phyloP scores from a whole-genome alignment of 2,888 invertebrate genomes.

The Gortyna flavago region DNA sequence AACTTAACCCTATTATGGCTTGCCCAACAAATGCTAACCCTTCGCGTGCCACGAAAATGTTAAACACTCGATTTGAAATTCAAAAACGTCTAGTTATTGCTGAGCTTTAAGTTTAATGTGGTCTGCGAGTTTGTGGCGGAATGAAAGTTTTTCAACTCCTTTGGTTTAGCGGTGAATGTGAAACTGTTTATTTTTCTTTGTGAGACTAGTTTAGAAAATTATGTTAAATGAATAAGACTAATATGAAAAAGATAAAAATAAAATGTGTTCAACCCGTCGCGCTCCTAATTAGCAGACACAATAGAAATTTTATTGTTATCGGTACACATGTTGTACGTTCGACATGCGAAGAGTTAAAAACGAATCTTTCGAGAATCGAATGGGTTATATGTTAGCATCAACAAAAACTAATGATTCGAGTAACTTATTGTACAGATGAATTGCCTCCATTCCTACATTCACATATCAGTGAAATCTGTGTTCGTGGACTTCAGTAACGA shows the following conservation, averaged over 20 bases:
- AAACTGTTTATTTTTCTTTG: constrained; percentile 4
- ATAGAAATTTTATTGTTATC: no score
- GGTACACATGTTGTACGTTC: no score
- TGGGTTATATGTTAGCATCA: background rate
- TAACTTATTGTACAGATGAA: background rate
- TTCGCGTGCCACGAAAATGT: constrained; percentile 74
- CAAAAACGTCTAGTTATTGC: constrained; percentile 78
- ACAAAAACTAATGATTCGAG: background rate
- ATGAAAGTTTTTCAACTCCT: constrained; percentile 41
- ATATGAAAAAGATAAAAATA: no score
- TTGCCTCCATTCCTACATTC: no score
- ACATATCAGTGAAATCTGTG: no score
- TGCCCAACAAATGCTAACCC: constrained; percentile 60
- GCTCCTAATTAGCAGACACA: no score
- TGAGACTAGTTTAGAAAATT: background rate
- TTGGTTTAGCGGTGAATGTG: constrained; percentile 3
- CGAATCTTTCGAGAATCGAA: no score
- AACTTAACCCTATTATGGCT: constrained; percentile 61
- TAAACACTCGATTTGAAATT: constrained; percentile 79
- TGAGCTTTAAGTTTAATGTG: constrained; percentile 72
- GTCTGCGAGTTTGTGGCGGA: constrained; percentile 47
- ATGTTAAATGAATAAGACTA: no score
- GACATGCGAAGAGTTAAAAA: no score
- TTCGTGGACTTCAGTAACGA: no score
- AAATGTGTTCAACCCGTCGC: no score